Percentiles rank a stretch among this genome's conserved stretches.
Evolutionary conservation across 1,140 invertebrate species (phyloP).

Genomic region (Calosoma granatense): DNA sequence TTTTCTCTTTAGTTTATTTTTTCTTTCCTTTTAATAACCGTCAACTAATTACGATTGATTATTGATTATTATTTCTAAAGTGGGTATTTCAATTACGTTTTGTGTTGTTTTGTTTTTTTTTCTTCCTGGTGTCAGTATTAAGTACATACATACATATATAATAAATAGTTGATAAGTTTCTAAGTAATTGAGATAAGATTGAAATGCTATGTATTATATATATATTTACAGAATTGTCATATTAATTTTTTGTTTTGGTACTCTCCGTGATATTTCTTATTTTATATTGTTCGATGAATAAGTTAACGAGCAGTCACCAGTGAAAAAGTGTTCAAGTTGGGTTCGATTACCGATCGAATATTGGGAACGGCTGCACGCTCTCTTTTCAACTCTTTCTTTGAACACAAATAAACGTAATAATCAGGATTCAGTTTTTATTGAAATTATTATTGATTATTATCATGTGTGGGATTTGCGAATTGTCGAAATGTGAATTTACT

Average conservation of each 20-base stretch:
- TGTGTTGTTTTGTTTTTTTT: not conserved
- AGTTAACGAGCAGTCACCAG: not conserved
- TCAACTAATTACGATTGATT: no score
- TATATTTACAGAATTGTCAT: constrained; percentile 6
- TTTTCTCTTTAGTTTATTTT: not conserved
- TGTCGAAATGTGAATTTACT: not conserved
- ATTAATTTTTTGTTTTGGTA: no score
- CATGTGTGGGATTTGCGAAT: not conserved
- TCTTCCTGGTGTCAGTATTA: constrained; percentile 6
- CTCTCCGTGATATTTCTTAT: constrained; percentile 4
- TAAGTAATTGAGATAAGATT: no score
- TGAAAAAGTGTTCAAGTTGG: not conserved
- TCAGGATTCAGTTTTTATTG: not conserved
- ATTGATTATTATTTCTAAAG: not conserved
- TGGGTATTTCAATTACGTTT: not conserved
- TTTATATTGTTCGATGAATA: constrained; percentile 3
- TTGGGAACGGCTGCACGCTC: not conserved
- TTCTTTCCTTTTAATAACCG: no score
- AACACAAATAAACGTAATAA: not conserved
- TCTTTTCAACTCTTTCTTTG: not conserved
- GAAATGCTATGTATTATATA: not conserved
- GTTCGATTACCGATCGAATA: not conserved
- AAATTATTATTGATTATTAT: constrained; percentile 6
- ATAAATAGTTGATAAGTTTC: not conserved
- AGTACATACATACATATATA: no score